Evolutionary conservation across 2,113 vertebrate genomes (phyloP), one percentile per base, ranked within the genome.

Genomic region (Neodon shergylaensis): DNA sequence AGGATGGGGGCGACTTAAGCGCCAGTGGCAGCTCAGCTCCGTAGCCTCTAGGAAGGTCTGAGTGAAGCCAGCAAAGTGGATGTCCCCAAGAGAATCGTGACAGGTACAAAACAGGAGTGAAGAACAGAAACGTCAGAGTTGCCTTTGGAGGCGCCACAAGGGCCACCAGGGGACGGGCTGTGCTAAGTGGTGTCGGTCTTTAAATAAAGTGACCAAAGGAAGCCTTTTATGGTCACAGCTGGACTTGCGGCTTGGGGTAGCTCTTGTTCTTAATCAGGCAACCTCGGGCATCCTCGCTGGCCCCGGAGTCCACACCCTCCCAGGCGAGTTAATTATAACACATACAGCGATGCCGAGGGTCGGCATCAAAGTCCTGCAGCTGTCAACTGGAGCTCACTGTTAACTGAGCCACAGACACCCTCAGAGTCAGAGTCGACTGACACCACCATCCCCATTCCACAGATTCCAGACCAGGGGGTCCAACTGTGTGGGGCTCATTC

Each of bases 121-220:
- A 39, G 63, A 10, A 1, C 4, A 0, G 24, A 13, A 52, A 16
- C 8, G 49, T 17, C 49, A 22, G 7, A 1, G 61, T 24, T 0
- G 1, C 2, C 68, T n/a, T 39, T 16, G 22, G 87, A 31, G 24
- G 26, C n/a, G 12, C 87, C 52, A 44, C 8, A 10, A 5, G 49
- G 77, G 39, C 54, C 5, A 0, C 3, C 0, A 63, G 11, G 31
- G 63, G 26, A 2, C 1, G 3, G n/a, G 3, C 84, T n/a, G n/a
- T 31, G 85, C 11, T 81, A 28, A 42, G 42, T 33, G 52, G 63
- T 7, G 3, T 3, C 0, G 0, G 47, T 70, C 61, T n/a, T 16
- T 66, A 54, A 76, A 73, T 4, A 47, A 52, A 72, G 17, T 7
- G 39, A 0, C 33, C 19, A n/a, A 63, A 17, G 13, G 39, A 24